These are phyloP conservation scores for Hypomesus transpacificus DNA, from an alignment of 2,113 vertebrate genomes.

Conservation along the genomic window DNA sequence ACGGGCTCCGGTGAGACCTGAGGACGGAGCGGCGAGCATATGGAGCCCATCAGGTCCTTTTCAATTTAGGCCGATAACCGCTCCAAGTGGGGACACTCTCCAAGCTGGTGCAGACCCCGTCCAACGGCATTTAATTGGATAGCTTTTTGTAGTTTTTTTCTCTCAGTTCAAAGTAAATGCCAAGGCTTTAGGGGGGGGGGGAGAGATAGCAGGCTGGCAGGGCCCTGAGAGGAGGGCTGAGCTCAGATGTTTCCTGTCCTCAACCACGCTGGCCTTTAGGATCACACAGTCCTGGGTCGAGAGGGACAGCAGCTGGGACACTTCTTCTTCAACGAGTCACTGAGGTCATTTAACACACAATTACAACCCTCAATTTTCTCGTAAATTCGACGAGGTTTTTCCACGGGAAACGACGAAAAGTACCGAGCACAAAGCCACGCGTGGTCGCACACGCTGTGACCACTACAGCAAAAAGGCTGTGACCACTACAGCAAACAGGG, in stretches of 20 bases:
- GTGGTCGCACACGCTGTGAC: no score
- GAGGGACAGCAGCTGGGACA: no score
- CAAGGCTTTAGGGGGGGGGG: slow-evolving; percentile 53
- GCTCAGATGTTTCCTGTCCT: slow-evolving; percentile 34
- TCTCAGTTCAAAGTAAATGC: slow-evolving; percentile 65
- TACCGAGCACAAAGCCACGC: no score
- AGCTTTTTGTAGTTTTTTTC: slow-evolving; percentile 54
- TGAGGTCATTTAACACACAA: no score
- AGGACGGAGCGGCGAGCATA: background rate
- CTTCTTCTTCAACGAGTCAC: no score
- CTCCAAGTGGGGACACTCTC: slow-evolving; percentile 14
- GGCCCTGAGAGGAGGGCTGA: slow-evolving; percentile 34
- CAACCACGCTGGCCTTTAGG: slow-evolving; percentile 1
- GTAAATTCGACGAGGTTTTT: no score
- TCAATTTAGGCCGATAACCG: slow-evolving; percentile 10
- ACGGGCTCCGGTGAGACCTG: background rate
- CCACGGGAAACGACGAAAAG: no score
- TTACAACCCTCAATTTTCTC: no score
- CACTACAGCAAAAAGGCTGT: no score
- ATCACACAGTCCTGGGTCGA: no score
- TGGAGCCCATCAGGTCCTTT: slow-evolving; percentile 17
- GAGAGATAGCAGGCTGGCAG: slow-evolving; percentile 28
- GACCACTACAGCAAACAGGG: no score
- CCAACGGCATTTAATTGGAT: slow-evolving; percentile 61
- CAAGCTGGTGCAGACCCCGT: slow-evolving; percentile 43